Conservation (phyloP, 2,113 vertebrate genomes). For the Tylochromis polylepis region DNA sequence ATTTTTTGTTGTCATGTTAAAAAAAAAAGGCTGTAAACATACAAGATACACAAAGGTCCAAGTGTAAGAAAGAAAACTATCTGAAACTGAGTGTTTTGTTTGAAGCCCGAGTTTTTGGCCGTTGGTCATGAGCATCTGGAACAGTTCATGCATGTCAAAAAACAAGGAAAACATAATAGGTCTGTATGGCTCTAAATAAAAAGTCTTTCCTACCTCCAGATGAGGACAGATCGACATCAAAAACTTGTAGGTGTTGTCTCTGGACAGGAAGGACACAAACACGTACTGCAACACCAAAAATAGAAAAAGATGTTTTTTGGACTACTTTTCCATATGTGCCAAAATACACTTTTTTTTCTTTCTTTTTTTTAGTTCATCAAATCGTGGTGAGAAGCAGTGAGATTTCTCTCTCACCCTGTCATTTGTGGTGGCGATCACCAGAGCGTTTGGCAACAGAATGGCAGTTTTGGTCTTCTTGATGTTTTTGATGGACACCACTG, state of each 20-base stretch:
- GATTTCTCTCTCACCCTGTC: constrained; percentile 75
- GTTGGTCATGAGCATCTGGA: background rate
- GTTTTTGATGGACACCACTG: constrained; percentile 81
- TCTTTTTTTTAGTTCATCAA: accelerated
- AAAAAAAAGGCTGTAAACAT: no score
- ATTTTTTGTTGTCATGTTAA: no score
- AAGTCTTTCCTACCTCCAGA: constrained; percentile 75
- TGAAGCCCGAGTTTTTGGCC: accelerated
- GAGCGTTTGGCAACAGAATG: constrained; percentile 90
- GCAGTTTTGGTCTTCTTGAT: constrained; percentile 97
- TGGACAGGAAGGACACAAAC: constrained; percentile 90
- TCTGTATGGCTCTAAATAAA: accelerated
- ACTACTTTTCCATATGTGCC: background rate
- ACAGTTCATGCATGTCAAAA: accelerated
- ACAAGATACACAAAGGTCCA: accelerated
- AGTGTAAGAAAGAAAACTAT: background rate
- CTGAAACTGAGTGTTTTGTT: background rate
- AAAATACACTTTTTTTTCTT: background rate
- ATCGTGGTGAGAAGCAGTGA: background rate
- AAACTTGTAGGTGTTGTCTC: constrained; percentile 90
- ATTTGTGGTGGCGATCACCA: constrained; percentile 82
- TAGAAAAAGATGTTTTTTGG: accelerated
- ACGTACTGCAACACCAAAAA: constrained; percentile 77
- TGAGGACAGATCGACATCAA: constrained; percentile 85
- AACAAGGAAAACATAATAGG: background rate